Percentiles rank a stretch among this genome's conserved stretches.
phyloP scores from a whole-genome alignment of 1,140 invertebrate genomes.

The Planococcus citri region DNA sequence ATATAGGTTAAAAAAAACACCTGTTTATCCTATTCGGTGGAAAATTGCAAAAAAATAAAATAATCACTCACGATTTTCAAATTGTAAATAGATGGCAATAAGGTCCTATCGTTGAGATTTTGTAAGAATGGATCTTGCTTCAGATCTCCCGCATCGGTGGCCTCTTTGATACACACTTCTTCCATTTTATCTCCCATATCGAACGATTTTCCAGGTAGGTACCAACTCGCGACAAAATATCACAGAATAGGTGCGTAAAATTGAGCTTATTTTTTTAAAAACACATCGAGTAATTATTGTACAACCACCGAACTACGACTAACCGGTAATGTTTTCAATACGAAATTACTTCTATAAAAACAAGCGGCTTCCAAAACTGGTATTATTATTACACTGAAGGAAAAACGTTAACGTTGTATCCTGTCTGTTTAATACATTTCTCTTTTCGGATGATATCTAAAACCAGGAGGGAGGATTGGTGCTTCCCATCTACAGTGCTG shows the following conservation, averaged over 20 bases:
- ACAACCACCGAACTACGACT: not conserved
- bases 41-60: not conserved
- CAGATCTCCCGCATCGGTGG: not conserved
- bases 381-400: not conserved
- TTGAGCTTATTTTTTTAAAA: not conserved
- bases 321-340: not conserved
- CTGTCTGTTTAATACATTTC: not conserved
- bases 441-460: not conserved
- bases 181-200: not conserved
- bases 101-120: not conserved
- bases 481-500: not conserved
- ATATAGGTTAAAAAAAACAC: no score
- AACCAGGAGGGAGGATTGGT: not conserved
- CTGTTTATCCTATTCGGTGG: no score
- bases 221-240: not conserved
- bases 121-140: not conserved
- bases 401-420: not conserved
- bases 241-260: not conserved
- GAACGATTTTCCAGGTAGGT: not conserved
- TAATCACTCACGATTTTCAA: slow-evolving; percentile 9
- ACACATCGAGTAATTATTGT: not conserved
- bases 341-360: not conserved
- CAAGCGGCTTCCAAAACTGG: not conserved
- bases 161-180: not conserved
- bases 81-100: not conserved